Base-by-base conservation (phyloP, 2,113 vertebrate species). In the Melanostigma gelatinosum region DNA sequence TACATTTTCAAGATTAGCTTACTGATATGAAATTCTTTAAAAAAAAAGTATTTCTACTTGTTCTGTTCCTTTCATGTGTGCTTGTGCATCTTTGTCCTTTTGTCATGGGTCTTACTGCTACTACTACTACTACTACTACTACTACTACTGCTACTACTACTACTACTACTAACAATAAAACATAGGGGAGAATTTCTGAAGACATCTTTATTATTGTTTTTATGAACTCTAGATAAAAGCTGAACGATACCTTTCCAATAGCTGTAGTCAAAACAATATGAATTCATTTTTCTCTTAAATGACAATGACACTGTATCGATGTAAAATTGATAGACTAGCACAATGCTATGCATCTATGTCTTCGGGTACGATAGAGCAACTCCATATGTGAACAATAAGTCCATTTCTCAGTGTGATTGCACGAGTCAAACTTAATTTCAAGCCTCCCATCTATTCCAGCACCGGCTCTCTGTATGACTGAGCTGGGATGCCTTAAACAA, bases 401-500 rank as follows among this genome's bases (percentile, higher is more conserved):
- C 16, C 1, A 29, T 75, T 86, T 71, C 68, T 73, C 34, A 48
- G 58, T 16, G 32, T 70, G 60, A 77, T 36, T 46, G 27, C 32
- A 20, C 15, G 20, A 9, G 8, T 38, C 1, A 6, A 62, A 29
- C 29, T 55, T 58, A 62, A 80, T 80, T 62, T 58, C 54, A 24
- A 65, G 4, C 64, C 70, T 78, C 22, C 20, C 15, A 7, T 60
- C 24, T 32, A 66, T 72, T 69, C 20, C 67, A 12, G 27, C 27
- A 20, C 10, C 5, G 63, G 29, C 50, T 34, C 72, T 27, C 46
- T 22, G 4, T 16, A 54, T 60, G 70, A 72, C 72, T 57, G 65
- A 76, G 68, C 52, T 24, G 60, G 6, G 60, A 36, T 66, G 88
- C 72, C 76, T 80, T 62, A 48, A 78, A 85, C 72, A 84, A 82